Base-by-base conservation (phyloP, 2,113 vertebrate species). In the Colistium nudipinnis region DNA sequence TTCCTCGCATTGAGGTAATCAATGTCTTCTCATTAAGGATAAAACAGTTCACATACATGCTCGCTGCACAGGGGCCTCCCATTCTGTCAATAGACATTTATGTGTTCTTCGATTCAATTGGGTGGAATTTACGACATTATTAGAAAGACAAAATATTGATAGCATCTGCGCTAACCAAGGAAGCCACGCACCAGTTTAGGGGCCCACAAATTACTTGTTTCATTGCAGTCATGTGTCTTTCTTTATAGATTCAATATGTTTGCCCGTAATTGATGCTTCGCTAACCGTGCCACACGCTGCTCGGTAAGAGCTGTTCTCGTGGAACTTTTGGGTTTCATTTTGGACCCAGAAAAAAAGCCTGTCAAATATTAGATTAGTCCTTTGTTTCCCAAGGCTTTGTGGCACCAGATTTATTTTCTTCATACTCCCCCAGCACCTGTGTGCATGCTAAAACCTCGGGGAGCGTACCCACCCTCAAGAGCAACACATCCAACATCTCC, bases 101-200 rank as follows among this genome's bases (percentile, higher is more conserved):
- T 78, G 72, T 38, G 53, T 52, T 80, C 52, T 76, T 74, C 56
- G 31, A 69, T 76, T 83, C 39, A 14, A 78, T 66, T 62, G 27
- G 31, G 41, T 62, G 57, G 66, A 74, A 84, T 86, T 82, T 81
- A 79, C 48, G 59, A 52, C 61, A 47, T 83, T 86, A 82, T 87
- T 85, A 86, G 56, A 54, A 47, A 79, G 25, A 74, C 85, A 25
- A 86, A 89, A 83, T 81, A 87, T 87, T 87, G 77, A 89, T 71
- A 72, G 55, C 36, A 16, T 8, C 17, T 4, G 27, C 35, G 12
- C 14, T 19, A 6, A 7, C 41, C 76, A 14, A 22, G 27, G 30
- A 61, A 52, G 35, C 20, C 31, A 51, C 65, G n/a, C 19, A 28
- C 22, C 48, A 20, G 41, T 67, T 73, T 57, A 59, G 25, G 47